phyloP scores from a whole-genome alignment of 2,113 vertebrate species.

The Phylloscopus trochilus region DNA sequence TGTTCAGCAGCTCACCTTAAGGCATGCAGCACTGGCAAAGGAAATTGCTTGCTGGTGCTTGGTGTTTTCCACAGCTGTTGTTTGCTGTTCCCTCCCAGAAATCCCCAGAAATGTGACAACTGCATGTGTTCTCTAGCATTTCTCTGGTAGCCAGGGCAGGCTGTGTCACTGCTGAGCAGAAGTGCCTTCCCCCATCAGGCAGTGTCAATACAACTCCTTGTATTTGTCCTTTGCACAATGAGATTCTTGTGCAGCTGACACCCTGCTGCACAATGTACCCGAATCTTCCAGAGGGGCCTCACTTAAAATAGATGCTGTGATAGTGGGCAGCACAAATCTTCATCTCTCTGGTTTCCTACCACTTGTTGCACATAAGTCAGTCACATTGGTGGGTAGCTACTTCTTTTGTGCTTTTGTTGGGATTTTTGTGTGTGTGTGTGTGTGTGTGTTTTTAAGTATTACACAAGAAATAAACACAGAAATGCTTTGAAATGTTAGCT shows the following conservation, averaged over 20 bases:
- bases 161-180: neutral
- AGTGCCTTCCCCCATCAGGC: neutral
- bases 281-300: neutral
- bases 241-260: constrained; percentile 37
- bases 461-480: neutral
- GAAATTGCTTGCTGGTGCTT: neutral
- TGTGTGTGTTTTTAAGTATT: neutral
- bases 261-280: neutral
- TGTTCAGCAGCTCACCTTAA: neutral
- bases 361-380: neutral
- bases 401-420: neutral
- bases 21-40: neutral
- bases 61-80: neutral
- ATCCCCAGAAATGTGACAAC: neutral
- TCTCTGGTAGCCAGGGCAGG: constrained; percentile 17
- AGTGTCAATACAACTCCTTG: constrained; percentile 46
- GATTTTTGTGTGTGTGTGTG: neutral
- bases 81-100: neutral
- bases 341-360: neutral
- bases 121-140: neutral
- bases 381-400: neutral
- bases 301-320: neutral
- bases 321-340: neutral
- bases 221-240: constrained; percentile 45
- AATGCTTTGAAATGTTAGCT: neutral